Conservation (phyloP, 2,113 vertebrate species). For the Apteryx mantelli region DNA sequence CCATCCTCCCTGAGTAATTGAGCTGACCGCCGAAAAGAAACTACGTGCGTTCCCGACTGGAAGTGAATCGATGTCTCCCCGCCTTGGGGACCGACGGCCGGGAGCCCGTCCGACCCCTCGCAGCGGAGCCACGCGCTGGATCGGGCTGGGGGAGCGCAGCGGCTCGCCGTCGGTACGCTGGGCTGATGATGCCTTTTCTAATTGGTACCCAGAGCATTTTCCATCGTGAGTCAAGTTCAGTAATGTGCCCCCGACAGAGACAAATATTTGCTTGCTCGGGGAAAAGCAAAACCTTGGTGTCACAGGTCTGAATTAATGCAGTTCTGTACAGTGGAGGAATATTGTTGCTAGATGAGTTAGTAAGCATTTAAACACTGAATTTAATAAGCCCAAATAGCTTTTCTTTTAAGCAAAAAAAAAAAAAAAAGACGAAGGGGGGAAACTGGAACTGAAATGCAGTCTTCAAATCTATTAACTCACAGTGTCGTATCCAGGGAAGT, state of each 20-base stretch:
- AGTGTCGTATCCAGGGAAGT: not conserved
- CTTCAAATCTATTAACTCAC: not conserved
- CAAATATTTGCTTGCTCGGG: accelerated
- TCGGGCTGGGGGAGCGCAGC: not conserved
- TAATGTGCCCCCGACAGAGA: accelerated
- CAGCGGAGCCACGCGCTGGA: not conserved
- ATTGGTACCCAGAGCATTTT: accelerated
- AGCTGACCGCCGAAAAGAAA: not conserved
- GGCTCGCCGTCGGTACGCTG: accelerated
- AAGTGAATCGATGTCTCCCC: accelerated
- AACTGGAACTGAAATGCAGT: accelerated
- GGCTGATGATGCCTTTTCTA: accelerated
- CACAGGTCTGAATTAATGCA: not conserved
- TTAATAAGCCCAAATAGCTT: not conserved
- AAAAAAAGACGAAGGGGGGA: accelerated
- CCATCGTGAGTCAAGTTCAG: accelerated
- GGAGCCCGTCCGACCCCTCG: too few species aligned
- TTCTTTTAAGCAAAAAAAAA: not conserved
- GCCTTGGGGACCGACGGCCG: accelerated
- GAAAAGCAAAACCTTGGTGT: not conserved
- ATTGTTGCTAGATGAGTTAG: accelerated
- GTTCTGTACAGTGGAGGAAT: accelerated
- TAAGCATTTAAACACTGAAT: not conserved
- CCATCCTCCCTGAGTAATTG: accelerated
- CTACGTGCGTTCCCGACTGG: not conserved